Percentiles rank a stretch among this genome's conserved stretches.
Evolutionary conservation across 2,888 invertebrate genomes (phyloP).

Genomic region (Drosophila mayaguana): DNA sequence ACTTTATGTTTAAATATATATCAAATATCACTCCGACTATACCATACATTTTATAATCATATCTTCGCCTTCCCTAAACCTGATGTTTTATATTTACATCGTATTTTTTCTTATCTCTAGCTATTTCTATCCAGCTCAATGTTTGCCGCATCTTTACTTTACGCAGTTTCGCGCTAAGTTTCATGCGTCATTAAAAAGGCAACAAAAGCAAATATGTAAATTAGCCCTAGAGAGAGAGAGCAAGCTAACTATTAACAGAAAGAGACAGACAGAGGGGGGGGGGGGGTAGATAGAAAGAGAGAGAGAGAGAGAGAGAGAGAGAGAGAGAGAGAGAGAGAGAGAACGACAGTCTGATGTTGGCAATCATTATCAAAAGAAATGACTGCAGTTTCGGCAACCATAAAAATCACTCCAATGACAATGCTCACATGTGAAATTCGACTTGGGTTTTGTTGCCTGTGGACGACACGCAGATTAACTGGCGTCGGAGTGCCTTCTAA

Average conservation of each 20-base stretch:
- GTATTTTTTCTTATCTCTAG: conserved; percentile 3
- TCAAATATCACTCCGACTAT: no score
- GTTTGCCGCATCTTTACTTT: conserved; percentile 42
- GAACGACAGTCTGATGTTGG: conserved; percentile 27
- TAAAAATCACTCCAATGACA: conserved; percentile 62
- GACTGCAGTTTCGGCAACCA: conserved; percentile 40
- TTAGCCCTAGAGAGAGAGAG: conserved; percentile 18
- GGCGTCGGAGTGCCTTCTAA: conserved; percentile 43
- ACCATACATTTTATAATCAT: no score
- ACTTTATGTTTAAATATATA: no score
- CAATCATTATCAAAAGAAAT: conserved; percentile 60
- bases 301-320: background rate
- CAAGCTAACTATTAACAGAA: background rate
- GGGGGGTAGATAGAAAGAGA: background rate
- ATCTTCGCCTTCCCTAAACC: no score
- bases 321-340: background rate
- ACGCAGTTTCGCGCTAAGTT: conserved; percentile 54
- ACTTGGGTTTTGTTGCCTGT: conserved; percentile 29
- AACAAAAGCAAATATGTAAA: conserved; percentile 46
- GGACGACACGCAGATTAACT: conserved; percentile 59
- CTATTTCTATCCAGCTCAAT: conserved; percentile 45
- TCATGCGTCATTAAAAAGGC: conserved; percentile 64
- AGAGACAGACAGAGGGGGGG: background rate
- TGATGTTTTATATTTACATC: background rate
- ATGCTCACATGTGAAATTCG: conserved; percentile 24